Base-by-base conservation (phyloP, 1,140 invertebrate genomes). In the Uloborus diversus region DNA sequence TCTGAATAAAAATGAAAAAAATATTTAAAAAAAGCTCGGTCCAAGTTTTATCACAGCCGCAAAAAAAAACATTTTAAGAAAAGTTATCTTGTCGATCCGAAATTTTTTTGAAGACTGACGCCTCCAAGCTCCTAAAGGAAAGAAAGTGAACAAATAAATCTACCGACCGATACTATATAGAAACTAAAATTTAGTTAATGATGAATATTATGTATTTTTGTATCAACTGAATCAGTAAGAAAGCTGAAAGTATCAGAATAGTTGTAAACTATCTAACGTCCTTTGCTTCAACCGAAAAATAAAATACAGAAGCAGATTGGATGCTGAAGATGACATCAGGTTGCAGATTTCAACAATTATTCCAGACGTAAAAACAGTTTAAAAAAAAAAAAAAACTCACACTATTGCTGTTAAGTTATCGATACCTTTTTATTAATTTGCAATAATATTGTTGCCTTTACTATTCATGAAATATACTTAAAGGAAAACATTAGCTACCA, bases 301-400 rank as follows among this genome's bases (percentile, higher is more conserved):
- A 51, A 11, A 51, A 20, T 51, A 51, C 7, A 51, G 49, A 4
- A 51, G 20, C 49, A 51, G 5, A 51, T 51, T 51, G 49, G n/a
- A 51, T 51, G 49, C n/a, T 51, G 49, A 51, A 51, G 49, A 51
- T 7, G 49, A 51, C 7, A 51, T 42, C 37, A 42, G 37, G 37
- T 51, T 51, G n/a, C 49, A 51, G 49, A 20, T 51, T 51, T 51
- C 49, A 51, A 51, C 49, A 51, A 51, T 51, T 51, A 51, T 51
- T 51, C 49, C 49, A 13, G 49, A n/a, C n/a, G 49, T 51, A n/a
- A 51, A 32, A 33, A 70, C n/a, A n/a, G n/a, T n/a, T n/a, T 47
- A 70, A 68, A 68, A 51, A 11, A 37, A 51, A 68, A 47, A 42
- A 68, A 68, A 47, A 68, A 28, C 27, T 11, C 32, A 32, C 47